Evolutionary conservation across 2,888 invertebrate species (phyloP), one percentile per base, ranked within the genome.

Genomic region (Augochlorella aurata): DNA sequence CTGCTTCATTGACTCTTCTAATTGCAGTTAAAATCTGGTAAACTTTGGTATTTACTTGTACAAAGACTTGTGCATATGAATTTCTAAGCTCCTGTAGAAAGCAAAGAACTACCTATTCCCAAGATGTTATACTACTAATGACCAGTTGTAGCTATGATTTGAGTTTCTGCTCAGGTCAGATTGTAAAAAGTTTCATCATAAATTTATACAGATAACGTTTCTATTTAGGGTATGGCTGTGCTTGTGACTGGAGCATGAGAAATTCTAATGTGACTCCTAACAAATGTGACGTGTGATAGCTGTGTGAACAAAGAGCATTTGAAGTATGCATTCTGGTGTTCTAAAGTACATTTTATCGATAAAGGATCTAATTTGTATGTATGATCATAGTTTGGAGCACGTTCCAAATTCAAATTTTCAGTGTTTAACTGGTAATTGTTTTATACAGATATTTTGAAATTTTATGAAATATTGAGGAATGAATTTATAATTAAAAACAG

Each of bases 81-180:
- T 87, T 88, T 87, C 73, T 70, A 82, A 79, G 85, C 73, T 85
- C 71, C 68, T 74, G 58, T 63, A 89, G 72, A 74, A 75, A 88
- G 84, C 85, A 78, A 66, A 84, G 78, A 82, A 89, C 86, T 88
- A 85, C 86, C 86, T 88, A 85, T 81, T 84, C 71, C 79, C 73
- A 81, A 73, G 83, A 82, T 50, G 72, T 85, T 85, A 67, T 84
- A 84, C 75, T 69, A 84, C 67, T 80, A 77, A 70, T 38, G 68
- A 80, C 77, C 72, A 85, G 75, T 82, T 83, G 80, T 84, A 68
- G 79, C 74, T 69, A 76, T 49, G 76, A 68, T 78, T 80, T 77
- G 66, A 58, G 50, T 66, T 69, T 70, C 18, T 50, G 45, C 66
- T 77, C 67, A 66, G 67, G 45, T 82, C 58, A 45, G 70, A 76